Evolutionary conservation across 2,888 invertebrate species (phyloP), one percentile per base, ranked within the genome.

Genomic region (Tipula unca): DNA sequence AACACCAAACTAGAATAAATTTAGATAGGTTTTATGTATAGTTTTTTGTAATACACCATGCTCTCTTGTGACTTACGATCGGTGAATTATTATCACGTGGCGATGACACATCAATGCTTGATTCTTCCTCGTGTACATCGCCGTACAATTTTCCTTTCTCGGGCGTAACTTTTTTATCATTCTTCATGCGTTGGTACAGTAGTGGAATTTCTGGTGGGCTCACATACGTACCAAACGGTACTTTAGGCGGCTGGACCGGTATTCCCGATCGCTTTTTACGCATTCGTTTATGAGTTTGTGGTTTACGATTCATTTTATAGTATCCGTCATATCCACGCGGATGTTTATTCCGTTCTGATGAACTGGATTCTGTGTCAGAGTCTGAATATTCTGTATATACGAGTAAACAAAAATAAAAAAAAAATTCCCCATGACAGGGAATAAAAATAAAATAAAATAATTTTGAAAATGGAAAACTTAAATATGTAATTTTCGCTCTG

Each of bases 181-280:
- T 88, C 85, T 88, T 89, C 89, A 90, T 89, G 86, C 90, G 90
- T 86, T 93, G 93, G 87, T 92, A 93, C 87, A 90, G 89, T 54
- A 90, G 87, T 86, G 94, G 94, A 87, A 94, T 91, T 88, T 95
- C 94, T 0, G 94, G 94, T 5, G 94, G 94, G 85, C 93, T 93
- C 29, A 93, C 93, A 86, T 93, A 93, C 89, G 93, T 93, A 84
- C 94, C 94, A 87, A 95, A 92, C 86, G 94, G 93, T 86, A 96
- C 96, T 87, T 96, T 92, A 0, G 97, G 97, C 85, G 96, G 96
- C 88, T 97, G 96, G 35, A 97, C 97, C 1, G 97, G 96, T 89
- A 97, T 95, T 17, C 94, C 94, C n/a, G 93, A 93, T 87, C 94
- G 93, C 91, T 95, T 95, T 90, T 94, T 94, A 87, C 94, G 93